Evolutionary conservation across 2,797 vertebrate genomes (phyloP), one percentile per base, ranked within the genome.

Genomic region (Cottoperca gobio): DNA sequence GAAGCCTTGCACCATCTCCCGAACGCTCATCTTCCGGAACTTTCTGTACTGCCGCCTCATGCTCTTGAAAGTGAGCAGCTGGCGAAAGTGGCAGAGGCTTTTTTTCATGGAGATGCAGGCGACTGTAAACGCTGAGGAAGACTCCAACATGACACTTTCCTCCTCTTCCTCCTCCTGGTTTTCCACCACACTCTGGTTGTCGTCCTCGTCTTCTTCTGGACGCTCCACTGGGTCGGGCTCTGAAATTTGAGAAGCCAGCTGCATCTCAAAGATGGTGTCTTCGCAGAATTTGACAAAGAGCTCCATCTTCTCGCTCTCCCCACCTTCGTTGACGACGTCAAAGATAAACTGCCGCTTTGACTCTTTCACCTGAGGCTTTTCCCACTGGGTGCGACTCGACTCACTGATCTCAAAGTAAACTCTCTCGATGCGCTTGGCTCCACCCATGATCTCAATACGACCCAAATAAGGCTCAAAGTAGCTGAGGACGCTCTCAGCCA

Each of bases 181-280:
- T 40, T 95, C 92, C 3, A 74, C 33, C 8, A 93, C 86, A 13
- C 89, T 95, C 78, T 94, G 85, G 3, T 89, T 89, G 40, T 95
- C 94, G 0, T 96, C 96, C 6, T 97, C 96, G 0, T 97, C 96
- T 13, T 97, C 97, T 55, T 95, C 94, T 0, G 91, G 94, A 23
- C 96, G 95, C 78, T 99, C 98, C 0, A 95, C 85, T 0, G 95
- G 91, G 73, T 99, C 98, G 0, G 97, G 95, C 86, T 99, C 98
- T 0, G 98, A 99, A 80, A 99, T 99, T 85, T 98, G 96, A 1
- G 98, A 99, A 0, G 98, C 98, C 53, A 99, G 78, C 70, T 99
- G 98, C 98, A 99, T 99, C 93, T 99, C 98, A 83, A 99, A 99
- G 89, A 99, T 99, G 0, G 98, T 99, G 82, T 99, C 98, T 89